Evolutionary conservation across 1,140 invertebrate genomes (phyloP), one percentile per base, ranked within the genome.

Genomic region (Littorina saxatilis): DNA sequence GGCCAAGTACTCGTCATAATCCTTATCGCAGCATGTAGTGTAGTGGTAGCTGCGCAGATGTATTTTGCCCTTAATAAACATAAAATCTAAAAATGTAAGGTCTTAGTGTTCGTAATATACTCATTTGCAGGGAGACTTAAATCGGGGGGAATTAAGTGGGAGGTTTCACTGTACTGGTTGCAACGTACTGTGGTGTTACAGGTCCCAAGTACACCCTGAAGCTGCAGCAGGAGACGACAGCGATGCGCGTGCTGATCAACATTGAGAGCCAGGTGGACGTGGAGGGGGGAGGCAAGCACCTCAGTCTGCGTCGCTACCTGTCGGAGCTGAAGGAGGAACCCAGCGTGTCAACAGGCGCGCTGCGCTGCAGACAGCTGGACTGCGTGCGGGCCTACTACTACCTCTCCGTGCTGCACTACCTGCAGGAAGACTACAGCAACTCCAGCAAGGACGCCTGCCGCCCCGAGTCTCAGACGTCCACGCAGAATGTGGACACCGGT

Each of bases 171-270:
- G n/a, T n/a, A n/a, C n/a, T n/a, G n/a, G n/a, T n/a, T n/a, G n/a
- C n/a, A n/a, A n/a, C n/a, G n/a, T n/a, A n/a, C n/a, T n/a, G n/a
- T n/a, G n/a, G n/a, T 72, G 17, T 73, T 87, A 9, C 83, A 91
- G 90, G 90, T 73, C 90, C 90, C 58, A 91, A 91, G 76, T 91
- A 91, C 80, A 81, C 89, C n/a, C 81, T 91, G 63, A 91, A 91
- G 70, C 83, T 91, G 47, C 90, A 91, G 74, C 88, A 91, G 35
- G 90, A 91, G 79, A 86, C 88, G 61, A 89, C 89, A 27, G 90
- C 90, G 2, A 82, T 88, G 74, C 79, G 89, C 27, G 89, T 91
- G 0, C 80, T 91, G n/a, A 88, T 91, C 47, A 89, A 85, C 61
- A 88, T 91, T 85, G 89, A 91, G 77, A 87, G 78, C 35, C 83